A percentile compares a stretch with the other conserved stretches of the same genome.
phyloP scores from a whole-genome alignment of 2,113 vertebrate species.

The Otus sunia region DNA sequence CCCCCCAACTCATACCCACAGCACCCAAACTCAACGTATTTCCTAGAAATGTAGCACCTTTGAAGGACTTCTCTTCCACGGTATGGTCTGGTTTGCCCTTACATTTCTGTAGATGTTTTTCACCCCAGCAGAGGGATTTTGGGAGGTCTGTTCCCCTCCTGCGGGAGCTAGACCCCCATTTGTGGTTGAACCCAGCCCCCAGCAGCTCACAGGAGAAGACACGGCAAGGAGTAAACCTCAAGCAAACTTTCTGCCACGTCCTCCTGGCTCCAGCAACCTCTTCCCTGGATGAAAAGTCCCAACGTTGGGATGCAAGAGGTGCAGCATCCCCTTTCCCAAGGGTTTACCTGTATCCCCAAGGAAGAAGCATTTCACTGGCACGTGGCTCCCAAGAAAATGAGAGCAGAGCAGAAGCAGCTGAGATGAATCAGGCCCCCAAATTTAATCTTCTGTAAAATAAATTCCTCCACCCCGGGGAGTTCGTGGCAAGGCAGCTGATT shows the following conservation, averaged over 20 bases:
- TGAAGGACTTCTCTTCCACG: background rate
- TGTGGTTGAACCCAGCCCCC: background rate
- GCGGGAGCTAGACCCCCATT: background rate
- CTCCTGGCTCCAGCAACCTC: background rate
- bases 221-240: background rate
- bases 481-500: background rate
- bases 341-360: background rate
- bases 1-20: background rate
- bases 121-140: background rate
- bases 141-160: background rate
- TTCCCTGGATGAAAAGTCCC: background rate
- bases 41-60: background rate
- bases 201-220: background rate
- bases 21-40: background rate
- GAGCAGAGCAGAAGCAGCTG: background rate
- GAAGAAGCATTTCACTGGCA: background rate
- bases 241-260: background rate
- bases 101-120: rapidly evolving
- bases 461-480: background rate
- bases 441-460: background rate
- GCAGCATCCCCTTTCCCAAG: background rate
- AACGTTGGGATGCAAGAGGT: rapidly evolving
- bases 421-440: background rate
- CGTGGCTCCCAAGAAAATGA: background rate
- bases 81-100: background rate